Percentiles rank a stretch among this genome's conserved stretches.
Evolutionary conservation across 2,888 invertebrate genomes (phyloP).

Genomic region (Nysson spinosus): DNA sequence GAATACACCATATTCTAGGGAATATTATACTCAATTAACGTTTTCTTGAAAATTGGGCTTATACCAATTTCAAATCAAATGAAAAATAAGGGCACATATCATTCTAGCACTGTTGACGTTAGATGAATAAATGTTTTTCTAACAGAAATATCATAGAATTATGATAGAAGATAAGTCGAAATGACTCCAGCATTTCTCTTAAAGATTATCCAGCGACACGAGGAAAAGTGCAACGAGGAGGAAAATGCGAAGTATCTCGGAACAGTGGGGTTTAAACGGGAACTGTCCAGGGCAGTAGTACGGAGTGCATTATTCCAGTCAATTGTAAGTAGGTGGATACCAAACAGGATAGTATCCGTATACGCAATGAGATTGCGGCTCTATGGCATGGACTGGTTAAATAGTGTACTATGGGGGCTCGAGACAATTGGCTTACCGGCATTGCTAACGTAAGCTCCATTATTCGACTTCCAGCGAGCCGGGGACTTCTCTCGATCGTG

Average conservation of each 20-base stretch:
- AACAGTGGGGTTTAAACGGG: background rate
- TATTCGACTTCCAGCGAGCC: constrained; percentile 55
- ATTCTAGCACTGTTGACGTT: too few relatives aligned
- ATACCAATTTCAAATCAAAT: too few relatives aligned
- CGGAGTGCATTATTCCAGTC: background rate
- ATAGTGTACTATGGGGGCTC: constrained; percentile 13
- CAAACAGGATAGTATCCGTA: background rate
- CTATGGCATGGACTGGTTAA: constrained; percentile 3
- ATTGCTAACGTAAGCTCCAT: constrained; percentile 51
- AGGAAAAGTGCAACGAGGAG: too few relatives aligned
- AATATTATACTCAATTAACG: too few relatives aligned
- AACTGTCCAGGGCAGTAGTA: background rate
- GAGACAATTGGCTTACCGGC: constrained; percentile 41
- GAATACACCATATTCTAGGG: too few relatives aligned
- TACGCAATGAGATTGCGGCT: constrained; percentile 1
- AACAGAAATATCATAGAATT: too few relatives aligned
- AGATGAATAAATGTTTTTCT: too few relatives aligned
- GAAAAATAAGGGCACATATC: too few relatives aligned
- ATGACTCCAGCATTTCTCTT: too few relatives aligned
- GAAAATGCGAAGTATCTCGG: background rate
- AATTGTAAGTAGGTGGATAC: background rate
- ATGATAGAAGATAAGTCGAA: too few relatives aligned
- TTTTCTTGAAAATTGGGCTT: too few relatives aligned
- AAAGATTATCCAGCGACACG: too few relatives aligned
- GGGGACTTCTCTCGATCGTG: constrained; percentile 40